phyloP scores from a whole-genome alignment of 2,113 vertebrate genomes.

The Chloropsis cyanopogon region DNA sequence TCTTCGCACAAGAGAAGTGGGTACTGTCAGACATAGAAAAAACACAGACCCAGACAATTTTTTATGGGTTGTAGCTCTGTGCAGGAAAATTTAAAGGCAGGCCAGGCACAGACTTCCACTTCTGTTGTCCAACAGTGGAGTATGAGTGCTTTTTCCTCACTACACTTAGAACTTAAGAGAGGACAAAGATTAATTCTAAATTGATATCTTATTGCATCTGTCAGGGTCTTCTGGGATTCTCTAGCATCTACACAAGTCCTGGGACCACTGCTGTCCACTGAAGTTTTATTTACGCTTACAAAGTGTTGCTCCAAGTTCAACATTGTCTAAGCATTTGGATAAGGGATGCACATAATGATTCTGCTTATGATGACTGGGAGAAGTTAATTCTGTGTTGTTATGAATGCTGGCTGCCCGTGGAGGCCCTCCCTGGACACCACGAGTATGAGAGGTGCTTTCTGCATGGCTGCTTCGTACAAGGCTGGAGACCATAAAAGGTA shows the following conservation, averaged over 20 bases:
- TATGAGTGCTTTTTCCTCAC: background rate
- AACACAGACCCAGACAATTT: background rate
- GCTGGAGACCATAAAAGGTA: background rate
- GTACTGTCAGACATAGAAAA: background rate
- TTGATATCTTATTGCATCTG: background rate
- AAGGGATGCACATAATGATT: background rate
- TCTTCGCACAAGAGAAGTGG: background rate
- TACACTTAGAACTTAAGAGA: background rate
- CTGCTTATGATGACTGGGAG: background rate
- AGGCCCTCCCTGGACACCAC: background rate
- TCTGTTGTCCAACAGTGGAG: background rate
- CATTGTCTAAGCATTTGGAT: background rate
- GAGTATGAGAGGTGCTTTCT: background rate
- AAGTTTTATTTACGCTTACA: background rate
- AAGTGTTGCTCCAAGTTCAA: background rate
- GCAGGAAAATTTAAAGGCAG: background rate
- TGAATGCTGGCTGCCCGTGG: fast-evolving
- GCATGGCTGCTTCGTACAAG: background rate
- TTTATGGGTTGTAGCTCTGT: background rate
- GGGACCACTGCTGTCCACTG: fast-evolving
- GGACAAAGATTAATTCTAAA: background rate
- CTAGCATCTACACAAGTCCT: background rate
- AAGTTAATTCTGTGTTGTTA: background rate
- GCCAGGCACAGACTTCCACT: background rate
- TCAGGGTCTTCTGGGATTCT: background rate